Conservation (phyloP, 2,888 invertebrate genomes). For the Pseudococcus jackbeardsleyi region DNA sequence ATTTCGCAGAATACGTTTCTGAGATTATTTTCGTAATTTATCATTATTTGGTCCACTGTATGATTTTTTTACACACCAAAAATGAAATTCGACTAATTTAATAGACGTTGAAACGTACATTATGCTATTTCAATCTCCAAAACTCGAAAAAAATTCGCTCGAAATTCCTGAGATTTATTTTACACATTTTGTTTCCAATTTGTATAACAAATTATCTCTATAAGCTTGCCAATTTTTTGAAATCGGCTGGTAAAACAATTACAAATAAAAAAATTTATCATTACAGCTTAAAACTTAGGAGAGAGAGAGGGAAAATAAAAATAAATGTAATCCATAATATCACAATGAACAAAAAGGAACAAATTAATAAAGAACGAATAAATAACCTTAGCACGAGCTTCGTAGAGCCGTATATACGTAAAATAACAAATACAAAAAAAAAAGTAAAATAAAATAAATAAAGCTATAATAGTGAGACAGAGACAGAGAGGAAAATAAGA, state of each 20-base stretch:
- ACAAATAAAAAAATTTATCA: slow-evolving; percentile 47
- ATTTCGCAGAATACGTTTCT: no score
- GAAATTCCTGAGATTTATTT: slow-evolving; percentile 53
- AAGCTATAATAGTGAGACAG: slow-evolving; percentile 39
- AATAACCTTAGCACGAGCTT: slow-evolving; percentile 43
- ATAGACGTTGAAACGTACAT: no score
- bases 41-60: no score
- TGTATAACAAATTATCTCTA: slow-evolving; percentile 49
- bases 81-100: no score
- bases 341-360: slow-evolving; percentile 59
- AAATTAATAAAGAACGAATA: slow-evolving; percentile 51
- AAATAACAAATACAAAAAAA: slow-evolving; percentile 33
- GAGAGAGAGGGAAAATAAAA: slow-evolving; percentile 11
- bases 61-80: no score
- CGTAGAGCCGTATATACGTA: slow-evolving; percentile 14
- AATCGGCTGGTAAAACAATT: slow-evolving; percentile 51
- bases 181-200: slow-evolving; percentile 22
- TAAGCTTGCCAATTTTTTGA: slow-evolving; percentile 37
- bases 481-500: not conserved
- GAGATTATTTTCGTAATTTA: no score
- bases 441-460: not conserved
- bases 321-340: slow-evolving; percentile 54
- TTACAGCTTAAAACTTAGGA: slow-evolving; percentile 22
- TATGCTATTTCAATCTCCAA: not conserved
- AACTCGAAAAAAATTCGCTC: not conserved